A percentile compares a stretch with the other conserved stretches of the same genome.
Conservation (phyloP, 1,140 invertebrate species). For the Drosophila ogumai region DNA sequence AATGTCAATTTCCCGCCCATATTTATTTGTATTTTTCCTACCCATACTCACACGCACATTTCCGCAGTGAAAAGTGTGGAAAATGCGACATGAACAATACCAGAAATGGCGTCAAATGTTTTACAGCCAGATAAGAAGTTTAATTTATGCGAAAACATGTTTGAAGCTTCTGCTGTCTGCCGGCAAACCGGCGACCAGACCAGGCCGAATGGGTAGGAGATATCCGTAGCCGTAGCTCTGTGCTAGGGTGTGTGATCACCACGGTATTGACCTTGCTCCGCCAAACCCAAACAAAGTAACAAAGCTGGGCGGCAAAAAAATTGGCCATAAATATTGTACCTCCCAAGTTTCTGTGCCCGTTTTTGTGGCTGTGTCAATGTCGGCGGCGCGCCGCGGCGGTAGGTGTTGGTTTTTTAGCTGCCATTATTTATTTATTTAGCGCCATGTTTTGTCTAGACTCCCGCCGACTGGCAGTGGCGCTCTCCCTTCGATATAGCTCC, state of each 20-base stretch:
- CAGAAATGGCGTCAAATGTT: conserved; percentile 77
- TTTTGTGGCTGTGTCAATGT: conserved; percentile 67
- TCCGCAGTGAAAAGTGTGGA: conserved; percentile 51
- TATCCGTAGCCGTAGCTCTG: conserved; percentile 9
- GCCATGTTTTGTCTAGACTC: conserved; percentile 81
- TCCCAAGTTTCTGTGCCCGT: conserved; percentile 48
- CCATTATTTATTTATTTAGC: conserved; percentile 83
- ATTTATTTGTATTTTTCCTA: conserved; percentile 58
- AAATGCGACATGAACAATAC: conserved; percentile 39
- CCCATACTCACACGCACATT: conserved; percentile 60
- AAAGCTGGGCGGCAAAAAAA: conserved; percentile 19
- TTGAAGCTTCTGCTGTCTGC: conserved; percentile 54
- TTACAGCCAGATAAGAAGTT: conserved; percentile 83
- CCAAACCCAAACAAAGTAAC: conserved; percentile 32
- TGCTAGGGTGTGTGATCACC: conserved; percentile 50
- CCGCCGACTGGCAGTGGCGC: conserved; percentile 45
- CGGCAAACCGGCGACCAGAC: conserved; percentile 14
- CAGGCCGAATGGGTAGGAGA: conserved; percentile 15
- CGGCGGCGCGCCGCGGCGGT: conserved; percentile 6
- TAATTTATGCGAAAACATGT: conserved; percentile 84
- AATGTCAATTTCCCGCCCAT: conserved; percentile 62
- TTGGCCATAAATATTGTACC: conserved; percentile 64
- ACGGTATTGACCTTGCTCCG: conserved; percentile 71
- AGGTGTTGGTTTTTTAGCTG: conserved; percentile 32
- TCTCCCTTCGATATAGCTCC: conserved; percentile 69